Evolutionary conservation across 2,888 invertebrate species (phyloP), one percentile per base, ranked within the genome.

Genomic region (Dorcus hopei): DNA sequence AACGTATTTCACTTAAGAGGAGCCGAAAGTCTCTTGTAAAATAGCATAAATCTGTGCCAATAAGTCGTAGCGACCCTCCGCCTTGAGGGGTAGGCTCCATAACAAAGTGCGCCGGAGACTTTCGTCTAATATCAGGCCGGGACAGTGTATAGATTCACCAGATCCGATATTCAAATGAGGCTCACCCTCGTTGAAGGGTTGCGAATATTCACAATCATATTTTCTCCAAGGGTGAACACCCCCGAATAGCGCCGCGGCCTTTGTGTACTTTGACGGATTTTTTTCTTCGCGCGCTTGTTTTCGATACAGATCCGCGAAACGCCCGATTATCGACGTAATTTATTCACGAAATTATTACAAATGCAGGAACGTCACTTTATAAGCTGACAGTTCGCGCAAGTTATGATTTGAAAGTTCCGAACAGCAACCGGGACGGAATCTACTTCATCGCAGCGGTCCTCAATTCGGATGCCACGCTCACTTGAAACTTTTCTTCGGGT

Each of bases 221-320:
- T 74, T 74, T 74, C 72, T 72, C 72, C 74, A 74, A 74, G 74
- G 72, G 72, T 73, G 74, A 72, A 73, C 72, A 74, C 72, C 70
- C 70, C 66, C 63, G 58, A 57, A 59, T 59, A 55, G 62, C 64
- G 47, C 58, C 16, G 45, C 45, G 45, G 68, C 69, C 69, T 72
- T 71, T 70, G 70, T 70, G 68, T 71, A 66, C 62, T 68, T 67
- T 61, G 63, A 60, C 67, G 64, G 68, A 69, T 70, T 71, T 72
- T 33, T 33, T 33, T 72, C n/a, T 71, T 69, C 68, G 67, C 68
- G 66, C 70, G 68, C 68, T 43, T 43, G 43, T 43, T 43, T 49
- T 41, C 49, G 48, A 40, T 9, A 16, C 50, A 39, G 38, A 38
- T 49, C 14, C 33, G 14, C 49, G 33, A n/a, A 16, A 49, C 39